Base-by-base conservation (phyloP, 2,888 invertebrate genomes). In the Scaptomyza parva region DNA sequence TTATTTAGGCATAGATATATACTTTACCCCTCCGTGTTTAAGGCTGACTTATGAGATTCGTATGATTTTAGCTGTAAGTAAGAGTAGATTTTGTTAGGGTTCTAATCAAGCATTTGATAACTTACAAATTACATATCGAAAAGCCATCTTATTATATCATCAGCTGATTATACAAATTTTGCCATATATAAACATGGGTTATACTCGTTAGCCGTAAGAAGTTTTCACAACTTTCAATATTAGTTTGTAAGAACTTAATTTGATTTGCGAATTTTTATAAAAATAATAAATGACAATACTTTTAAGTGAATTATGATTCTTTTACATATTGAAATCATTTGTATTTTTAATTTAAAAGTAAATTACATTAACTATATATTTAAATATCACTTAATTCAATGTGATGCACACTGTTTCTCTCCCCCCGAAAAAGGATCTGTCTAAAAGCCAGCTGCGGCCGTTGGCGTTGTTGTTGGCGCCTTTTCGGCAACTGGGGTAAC, bases 401-500 rank as follows among this genome's bases (percentile, higher is more conserved):
- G 88, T 85, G 81, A 76, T 87, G 81, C 72, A 82, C 86, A 87
- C 64, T 70, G 65, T 70, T 65, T 26, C 54, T 41, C 39, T 3
- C 8, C n/a, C n/a, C n/a, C n/a, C n/a, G n/a, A n/a, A 26, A 54
- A n/a, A 14, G 57, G 33, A 17, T 11, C n/a, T 3, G 0, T 33
- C 1, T 64, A 87, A 45, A 86, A 87, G 22, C 67, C 74, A 18
- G 57, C 68, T 14, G 68, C 74, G 17, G 58, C 69, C 58, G 52
- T 73, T 65, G 53, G 86, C 70, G 55, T 22, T 4, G 57, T 14
- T 24, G 51, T 22, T 7, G 91, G 85, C 37, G 30, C 28, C 53
- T 91, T 90, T 40, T 90, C 91, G 12, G 86, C 77, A 12, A 89
- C 88, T 0, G 94, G 93, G 12, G 95, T 95, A 66, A 95, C 94